Conservation (phyloP, 2,888 invertebrate genomes). For the Pollenia labialis region DNA sequence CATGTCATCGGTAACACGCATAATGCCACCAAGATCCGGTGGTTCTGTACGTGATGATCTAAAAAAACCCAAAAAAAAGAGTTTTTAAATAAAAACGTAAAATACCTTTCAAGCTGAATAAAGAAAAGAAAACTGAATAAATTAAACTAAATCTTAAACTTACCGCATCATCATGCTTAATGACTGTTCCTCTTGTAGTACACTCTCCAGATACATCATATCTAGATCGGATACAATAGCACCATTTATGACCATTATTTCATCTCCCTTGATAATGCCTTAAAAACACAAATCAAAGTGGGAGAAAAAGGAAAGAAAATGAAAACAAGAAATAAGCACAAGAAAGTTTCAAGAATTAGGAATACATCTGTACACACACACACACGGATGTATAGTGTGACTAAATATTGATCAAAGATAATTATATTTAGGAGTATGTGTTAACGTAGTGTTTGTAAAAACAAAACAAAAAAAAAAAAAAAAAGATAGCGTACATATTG, state of each 20-base stretch:
- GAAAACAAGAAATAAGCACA: slow-evolving; percentile 26
- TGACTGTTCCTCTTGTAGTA: slow-evolving; percentile 96
- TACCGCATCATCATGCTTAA: slow-evolving; percentile 98
- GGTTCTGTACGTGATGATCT: slow-evolving; percentile 93
- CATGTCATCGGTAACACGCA: slow-evolving; percentile 96
- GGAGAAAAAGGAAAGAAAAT: not conserved
- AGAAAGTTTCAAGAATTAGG: slow-evolving; percentile 57
- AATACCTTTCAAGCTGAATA: not conserved
- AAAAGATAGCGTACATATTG: slow-evolving; percentile 31
- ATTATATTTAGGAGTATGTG: slow-evolving; percentile 59
- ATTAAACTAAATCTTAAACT: slow-evolving; percentile 69
- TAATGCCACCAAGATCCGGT: slow-evolving; percentile 90
- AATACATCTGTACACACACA: slow-evolving; percentile 11
- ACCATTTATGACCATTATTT: slow-evolving; percentile 99
- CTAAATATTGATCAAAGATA: slow-evolving; percentile 63
- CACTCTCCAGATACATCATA: slow-evolving; percentile 99
- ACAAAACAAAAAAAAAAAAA: no score
- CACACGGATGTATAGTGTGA: slow-evolving; percentile 1
- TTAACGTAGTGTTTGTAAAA: not conserved
- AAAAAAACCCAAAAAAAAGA: slow-evolving; percentile 64
- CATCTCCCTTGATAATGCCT: slow-evolving; percentile 99
- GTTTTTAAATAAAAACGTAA: not conserved
- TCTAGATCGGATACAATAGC: slow-evolving; percentile 99
- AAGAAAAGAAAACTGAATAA: slow-evolving; percentile 5
- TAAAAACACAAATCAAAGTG: slow-evolving; percentile 40